Evolutionary conservation across 2,797 vertebrate species (phyloP).

Genomic region (Simalia tracyae): DNA sequence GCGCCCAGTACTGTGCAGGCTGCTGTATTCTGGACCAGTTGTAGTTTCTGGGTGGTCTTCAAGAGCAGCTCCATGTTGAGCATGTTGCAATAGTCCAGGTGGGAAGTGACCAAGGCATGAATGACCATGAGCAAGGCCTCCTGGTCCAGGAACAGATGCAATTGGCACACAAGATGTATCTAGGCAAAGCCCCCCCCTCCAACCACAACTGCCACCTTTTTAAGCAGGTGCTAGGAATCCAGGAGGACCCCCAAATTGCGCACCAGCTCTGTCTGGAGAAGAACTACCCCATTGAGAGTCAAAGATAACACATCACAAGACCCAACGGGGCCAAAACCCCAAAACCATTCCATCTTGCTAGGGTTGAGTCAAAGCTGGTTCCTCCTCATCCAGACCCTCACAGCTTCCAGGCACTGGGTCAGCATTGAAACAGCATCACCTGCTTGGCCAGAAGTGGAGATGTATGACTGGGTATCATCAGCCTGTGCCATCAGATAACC

Average conservation of each 20-base stretch:
- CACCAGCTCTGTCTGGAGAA: neutral
- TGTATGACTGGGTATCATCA: neutral
- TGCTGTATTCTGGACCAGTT: neutral
- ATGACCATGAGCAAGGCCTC: neutral
- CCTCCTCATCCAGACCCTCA: neutral
- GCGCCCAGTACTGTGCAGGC: neutral
- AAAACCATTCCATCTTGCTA: neutral
- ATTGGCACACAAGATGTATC: neutral
- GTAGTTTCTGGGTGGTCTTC: neutral
- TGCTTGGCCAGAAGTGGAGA: neutral
- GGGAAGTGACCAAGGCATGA: neutral
- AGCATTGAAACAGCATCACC: neutral
- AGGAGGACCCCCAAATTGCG: neutral
- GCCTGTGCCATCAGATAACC: no score
- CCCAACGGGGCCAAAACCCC: no score
- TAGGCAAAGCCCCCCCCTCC: neutral
- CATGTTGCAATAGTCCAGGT: neutral
- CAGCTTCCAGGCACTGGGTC: neutral
- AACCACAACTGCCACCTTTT: neutral
- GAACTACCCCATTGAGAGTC: neutral
- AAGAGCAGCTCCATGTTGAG: neutral
- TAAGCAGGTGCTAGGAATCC: neutral
- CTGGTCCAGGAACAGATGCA: neutral
- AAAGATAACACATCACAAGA: neutral
- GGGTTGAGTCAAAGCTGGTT: neutral